Conservation (phyloP, 2,888 invertebrate species). For the Cryptophagus acutangulus region DNA sequence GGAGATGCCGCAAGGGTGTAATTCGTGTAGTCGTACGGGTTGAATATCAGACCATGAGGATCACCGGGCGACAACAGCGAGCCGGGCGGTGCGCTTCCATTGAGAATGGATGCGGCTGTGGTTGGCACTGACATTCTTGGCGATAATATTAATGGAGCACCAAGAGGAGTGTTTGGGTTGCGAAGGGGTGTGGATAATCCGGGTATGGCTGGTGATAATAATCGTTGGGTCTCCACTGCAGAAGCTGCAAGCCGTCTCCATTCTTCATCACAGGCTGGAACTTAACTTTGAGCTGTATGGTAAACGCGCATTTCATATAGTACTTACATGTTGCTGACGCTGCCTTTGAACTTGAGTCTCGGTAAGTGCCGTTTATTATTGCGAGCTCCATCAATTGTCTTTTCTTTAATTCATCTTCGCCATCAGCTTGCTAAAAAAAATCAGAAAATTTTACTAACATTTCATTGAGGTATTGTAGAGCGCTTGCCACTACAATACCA, state of each 20-base stretch:
- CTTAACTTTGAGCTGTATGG: no score
- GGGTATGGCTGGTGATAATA: slow-evolving; percentile 59
- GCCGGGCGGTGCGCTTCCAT: slow-evolving; percentile 61
- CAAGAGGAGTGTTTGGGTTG: slow-evolving; percentile 69
- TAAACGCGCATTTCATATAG: neutral
- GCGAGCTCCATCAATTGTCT: slow-evolving; percentile 99
- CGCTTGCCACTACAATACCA: no score
- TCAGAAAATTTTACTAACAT: no score
- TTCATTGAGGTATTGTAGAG: no score
- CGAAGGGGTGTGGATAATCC: slow-evolving; percentile 60
- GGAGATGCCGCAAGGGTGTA: slow-evolving; percentile 82
- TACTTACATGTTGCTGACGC: slow-evolving; percentile 73
- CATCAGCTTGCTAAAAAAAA: slow-evolving; percentile 87
- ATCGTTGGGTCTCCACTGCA: slow-evolving; percentile 72
- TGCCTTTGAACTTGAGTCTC: slow-evolving; percentile 89
- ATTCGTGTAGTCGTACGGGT: slow-evolving; percentile 86
- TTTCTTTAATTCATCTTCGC: slow-evolving; percentile 99
- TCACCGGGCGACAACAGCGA: slow-evolving; percentile 63
- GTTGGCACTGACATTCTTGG: slow-evolving; percentile 82
- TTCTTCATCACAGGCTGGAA: slow-evolving; percentile 63
- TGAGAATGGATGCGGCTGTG: slow-evolving; percentile 64
- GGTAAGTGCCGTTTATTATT: slow-evolving; percentile 99
- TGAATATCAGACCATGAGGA: slow-evolving; percentile 82
- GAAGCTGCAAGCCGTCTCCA: slow-evolving; percentile 81
- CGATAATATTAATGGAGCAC: slow-evolving; percentile 89